Percentiles rank a stretch among this genome's conserved stretches.
Evolutionary conservation across 2,888 invertebrate species (phyloP).

Genomic region (Sinohyriopsis cumingii): DNA sequence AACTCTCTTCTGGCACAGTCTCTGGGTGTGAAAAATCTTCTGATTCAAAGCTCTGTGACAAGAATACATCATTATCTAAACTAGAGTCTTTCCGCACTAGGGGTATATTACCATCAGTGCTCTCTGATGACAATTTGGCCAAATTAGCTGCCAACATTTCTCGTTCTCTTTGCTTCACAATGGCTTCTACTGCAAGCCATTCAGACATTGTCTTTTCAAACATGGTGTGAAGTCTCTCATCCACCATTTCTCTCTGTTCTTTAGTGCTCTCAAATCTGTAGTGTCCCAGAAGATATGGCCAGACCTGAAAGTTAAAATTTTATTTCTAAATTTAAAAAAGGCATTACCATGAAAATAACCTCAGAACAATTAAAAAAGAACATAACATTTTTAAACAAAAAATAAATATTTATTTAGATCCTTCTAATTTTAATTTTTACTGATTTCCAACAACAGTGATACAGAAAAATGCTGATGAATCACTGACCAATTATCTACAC

Average conservation of each 20-base stretch:
- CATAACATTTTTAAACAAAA: no score
- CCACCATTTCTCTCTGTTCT: constrained; percentile 61
- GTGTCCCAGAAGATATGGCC: constrained; percentile 92
- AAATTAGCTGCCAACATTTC: constrained; percentile 86
- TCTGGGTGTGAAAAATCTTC: constrained; percentile 65
- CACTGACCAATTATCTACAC: no score
- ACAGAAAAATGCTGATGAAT: no score
- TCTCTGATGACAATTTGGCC: constrained; percentile 86
- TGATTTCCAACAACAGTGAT: no score
- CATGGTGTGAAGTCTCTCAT: constrained; percentile 77
- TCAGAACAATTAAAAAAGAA: no score
- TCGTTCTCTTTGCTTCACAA: constrained; percentile 77
- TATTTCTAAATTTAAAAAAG: no score
- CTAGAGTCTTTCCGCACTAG: constrained; percentile 71
- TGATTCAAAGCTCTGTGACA: constrained; percentile 68
- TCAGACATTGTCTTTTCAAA: constrained; percentile 95
- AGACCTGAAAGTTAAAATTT: constrained; percentile 75
- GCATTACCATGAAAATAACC: no score
- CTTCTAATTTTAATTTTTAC: no score
- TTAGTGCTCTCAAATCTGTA: constrained; percentile 81
- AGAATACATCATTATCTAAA: constrained; percentile 74
- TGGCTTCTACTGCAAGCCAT: constrained; percentile 95
- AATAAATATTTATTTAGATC: no score
- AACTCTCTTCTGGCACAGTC: constrained; percentile 64
- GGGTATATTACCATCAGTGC: constrained; percentile 68